These are phyloP conservation scores for Scytalopus superciliaris DNA, from an alignment of 2,113 vertebrate genomes.

Conservation along the genomic window DNA sequence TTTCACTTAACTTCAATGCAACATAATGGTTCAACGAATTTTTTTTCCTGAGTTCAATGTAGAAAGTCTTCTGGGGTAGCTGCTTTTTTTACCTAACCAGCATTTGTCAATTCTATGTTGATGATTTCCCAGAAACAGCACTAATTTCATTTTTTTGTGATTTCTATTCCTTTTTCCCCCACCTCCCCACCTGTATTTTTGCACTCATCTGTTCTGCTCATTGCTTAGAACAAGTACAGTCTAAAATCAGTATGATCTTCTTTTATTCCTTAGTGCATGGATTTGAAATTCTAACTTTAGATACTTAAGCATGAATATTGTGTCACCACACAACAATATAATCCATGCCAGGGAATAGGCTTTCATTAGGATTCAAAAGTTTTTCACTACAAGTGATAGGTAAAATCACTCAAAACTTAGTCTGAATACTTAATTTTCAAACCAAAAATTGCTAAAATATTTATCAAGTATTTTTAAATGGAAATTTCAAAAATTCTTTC, in stretches of 20 bases:
- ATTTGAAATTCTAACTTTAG: slow-evolving; percentile 41
- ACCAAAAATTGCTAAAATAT: neutral
- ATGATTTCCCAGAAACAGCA: neutral
- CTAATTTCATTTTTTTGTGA: neutral
- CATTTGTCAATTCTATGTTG: neutral
- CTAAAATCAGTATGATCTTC: slow-evolving; percentile 6
- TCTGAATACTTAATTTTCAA: neutral
- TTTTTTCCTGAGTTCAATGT: neutral
- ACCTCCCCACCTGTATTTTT: slow-evolving; percentile 11
- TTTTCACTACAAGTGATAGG: neutral
- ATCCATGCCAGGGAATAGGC: neutral
- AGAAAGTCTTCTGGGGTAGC: neutral
- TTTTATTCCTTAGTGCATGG: neutral
- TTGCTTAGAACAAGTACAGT: neutral
- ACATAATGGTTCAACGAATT: neutral
- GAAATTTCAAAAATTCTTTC: neutral
- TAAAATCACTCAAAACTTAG: neutral
- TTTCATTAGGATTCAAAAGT: neutral
- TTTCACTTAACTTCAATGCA: neutral
- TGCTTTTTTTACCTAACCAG: neutral
- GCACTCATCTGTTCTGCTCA: neutral
- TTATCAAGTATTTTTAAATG: neutral
- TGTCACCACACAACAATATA: neutral
- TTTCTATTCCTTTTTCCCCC: neutral
- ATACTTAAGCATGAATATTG: neutral